phyloP scores from a whole-genome alignment of 2,113 vertebrate genomes.

The Coptodon rendalli region DNA sequence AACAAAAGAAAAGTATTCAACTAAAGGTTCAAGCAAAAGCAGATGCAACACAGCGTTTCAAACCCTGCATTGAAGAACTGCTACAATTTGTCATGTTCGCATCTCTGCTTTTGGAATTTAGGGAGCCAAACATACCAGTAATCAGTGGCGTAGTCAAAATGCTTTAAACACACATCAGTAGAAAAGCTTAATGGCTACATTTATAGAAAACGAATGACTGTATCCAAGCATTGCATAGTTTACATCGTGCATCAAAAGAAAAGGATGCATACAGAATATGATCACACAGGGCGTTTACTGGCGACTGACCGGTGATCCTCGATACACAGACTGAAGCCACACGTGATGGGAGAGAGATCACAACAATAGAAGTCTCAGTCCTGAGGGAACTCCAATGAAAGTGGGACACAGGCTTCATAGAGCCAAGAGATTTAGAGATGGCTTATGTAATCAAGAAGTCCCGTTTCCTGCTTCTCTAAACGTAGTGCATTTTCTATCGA shows the following conservation, averaged over 20 bases:
- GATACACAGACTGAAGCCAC: constrained; percentile 82
- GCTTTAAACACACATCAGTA: constrained; percentile 1
- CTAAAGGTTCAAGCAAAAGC: background rate
- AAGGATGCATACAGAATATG: constrained; percentile 22
- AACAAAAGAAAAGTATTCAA: background rate
- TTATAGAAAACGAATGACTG: background rate
- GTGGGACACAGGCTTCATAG: constrained; percentile 27
- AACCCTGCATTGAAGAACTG: background rate
- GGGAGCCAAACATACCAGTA: background rate
- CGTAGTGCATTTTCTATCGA: background rate
- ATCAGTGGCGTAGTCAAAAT: background rate
- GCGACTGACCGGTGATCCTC: constrained; percentile 96
- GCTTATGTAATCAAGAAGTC: constrained; percentile 40
- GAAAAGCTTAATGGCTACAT: background rate
- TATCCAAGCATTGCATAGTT: background rate
- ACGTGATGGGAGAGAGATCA: constrained; percentile 61
- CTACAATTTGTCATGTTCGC: background rate
- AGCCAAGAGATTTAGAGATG: constrained; percentile 23
- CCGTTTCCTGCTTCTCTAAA: constrained; percentile 16
- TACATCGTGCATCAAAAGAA: constrained; percentile 37
- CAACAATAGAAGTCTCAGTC: constrained; percentile 40
- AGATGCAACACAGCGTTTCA: constrained; percentile 6
- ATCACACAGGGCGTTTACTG: constrained; percentile 31
- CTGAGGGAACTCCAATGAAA: constrained; percentile 33
- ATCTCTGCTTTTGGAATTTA: background rate